Evolutionary conservation across 1,140 invertebrate species (phyloP), one percentile per base, ranked within the genome.

Genomic region (Colletes latitarsis): DNA sequence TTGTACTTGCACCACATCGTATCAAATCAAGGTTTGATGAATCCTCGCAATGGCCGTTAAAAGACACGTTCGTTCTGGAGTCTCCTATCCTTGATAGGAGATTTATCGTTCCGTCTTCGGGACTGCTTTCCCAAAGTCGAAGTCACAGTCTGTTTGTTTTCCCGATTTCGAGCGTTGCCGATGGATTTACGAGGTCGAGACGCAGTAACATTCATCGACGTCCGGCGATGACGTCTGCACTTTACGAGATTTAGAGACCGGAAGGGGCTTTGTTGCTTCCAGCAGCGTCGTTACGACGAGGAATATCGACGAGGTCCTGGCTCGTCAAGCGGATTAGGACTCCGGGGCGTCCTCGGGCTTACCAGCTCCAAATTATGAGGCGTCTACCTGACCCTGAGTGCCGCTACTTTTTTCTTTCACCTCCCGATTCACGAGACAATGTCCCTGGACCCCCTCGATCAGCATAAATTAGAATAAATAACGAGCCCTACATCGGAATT

Each of bases 321-420:
- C 52, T 89, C 85, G 88, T 88, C 86, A 88, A 84, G 82, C 43
- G 87, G 86, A 89, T 89, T 85, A 85, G 79, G 72, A 68, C 49
- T 63, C 63, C 30, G 66, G 6, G 57, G 6, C 43, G n/a, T 53
- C 68, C 75, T 71, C 12, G 62, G 81, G 80, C 75, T 78, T 79
- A 85, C 67, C 77, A 69, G 81, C 19, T 77, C 62, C n/a, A 15
- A 77, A 15, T 79, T 67, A 75, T 19, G 43, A 71, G 41, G 60
- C 57, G 43, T 77, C 68, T 85, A 83, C 49, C 78, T 76, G 70
- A 3, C 67, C 64, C 39, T 30, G n/a, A 39, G 52, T 17, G 19
- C 19, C 62, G 57, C 39, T 62, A 62, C n/a, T 53, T 75, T 75
- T 62, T 79, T 52, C 14, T 17, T n/a, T 53, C n/a, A 49, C 15